Evolutionary conservation across 1,140 invertebrate genomes (phyloP).

Genomic region (Caerostris extrusa): DNA sequence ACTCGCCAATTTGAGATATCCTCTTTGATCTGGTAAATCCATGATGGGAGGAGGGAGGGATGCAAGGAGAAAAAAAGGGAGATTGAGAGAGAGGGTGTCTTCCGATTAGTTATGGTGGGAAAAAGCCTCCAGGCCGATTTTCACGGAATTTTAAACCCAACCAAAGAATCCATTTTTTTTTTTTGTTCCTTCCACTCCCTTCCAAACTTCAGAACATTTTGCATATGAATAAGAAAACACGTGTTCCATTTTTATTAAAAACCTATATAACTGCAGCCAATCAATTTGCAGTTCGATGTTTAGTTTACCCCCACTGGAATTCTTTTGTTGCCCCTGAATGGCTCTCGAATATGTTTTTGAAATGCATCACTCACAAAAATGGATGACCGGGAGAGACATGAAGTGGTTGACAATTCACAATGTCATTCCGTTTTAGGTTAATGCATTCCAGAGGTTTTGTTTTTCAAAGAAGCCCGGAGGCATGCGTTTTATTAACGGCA

Average conservation of each 20-base stretch:
- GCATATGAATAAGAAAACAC: constrained; percentile 54
- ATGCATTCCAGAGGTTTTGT: background rate
- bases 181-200: background rate
- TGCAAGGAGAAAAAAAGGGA: background rate
- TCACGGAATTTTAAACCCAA: constrained; percentile 52
- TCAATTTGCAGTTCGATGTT: constrained; percentile 44
- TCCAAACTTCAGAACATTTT: background rate
- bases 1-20: background rate
- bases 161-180: constrained; percentile 16
- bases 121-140: constrained; percentile 14
- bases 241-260: constrained; percentile 54
- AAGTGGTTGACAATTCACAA: background rate
- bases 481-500: background rate
- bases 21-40: background rate
- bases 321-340: background rate
- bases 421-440: background rate
- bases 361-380: background rate
- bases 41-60: background rate
- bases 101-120: constrained; percentile 56
- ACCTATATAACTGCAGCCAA: constrained; percentile 2
- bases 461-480: background rate
- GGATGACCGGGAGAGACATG: background rate
- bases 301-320: constrained; percentile 18
- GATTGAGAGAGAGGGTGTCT: constrained; percentile 2
- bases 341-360: constrained; percentile 15